A percentile compares a stretch with the other conserved stretches of the same genome.
Evolutionary conservation across 2,113 vertebrate species (phyloP).

Genomic region (Apodemus speciosus): DNA sequence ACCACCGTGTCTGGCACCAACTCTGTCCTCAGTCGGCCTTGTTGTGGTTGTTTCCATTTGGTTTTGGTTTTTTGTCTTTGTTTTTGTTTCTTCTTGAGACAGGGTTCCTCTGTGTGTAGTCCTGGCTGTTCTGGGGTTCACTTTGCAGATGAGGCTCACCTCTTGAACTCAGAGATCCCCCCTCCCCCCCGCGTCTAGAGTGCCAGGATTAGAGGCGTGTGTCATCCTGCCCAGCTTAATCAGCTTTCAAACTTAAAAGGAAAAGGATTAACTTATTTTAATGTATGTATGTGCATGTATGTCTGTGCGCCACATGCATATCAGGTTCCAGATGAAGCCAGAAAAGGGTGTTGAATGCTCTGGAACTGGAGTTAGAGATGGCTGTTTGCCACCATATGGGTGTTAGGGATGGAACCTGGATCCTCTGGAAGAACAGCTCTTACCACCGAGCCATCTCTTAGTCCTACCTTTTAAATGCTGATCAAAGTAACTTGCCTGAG

Average conservation of each 20-base stretch:
- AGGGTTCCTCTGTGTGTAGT: background rate
- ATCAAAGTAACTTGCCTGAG: background rate
- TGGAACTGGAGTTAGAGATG: background rate
- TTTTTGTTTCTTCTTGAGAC: background rate
- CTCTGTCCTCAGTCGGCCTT: background rate
- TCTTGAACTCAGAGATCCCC: background rate
- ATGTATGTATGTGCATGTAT: background rate
- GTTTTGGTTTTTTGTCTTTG: too few relatives aligned
- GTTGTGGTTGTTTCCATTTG: background rate
- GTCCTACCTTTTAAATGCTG: conserved; percentile 22
- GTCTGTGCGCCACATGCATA: background rate
- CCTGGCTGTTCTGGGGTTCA: background rate
- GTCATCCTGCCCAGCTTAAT: background rate
- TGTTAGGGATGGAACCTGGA: background rate
- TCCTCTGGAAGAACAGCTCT: background rate
- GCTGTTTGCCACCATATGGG: background rate
- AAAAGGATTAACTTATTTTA: background rate
- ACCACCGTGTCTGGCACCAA: too few relatives aligned
- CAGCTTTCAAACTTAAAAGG: background rate
- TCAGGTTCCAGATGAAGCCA: background rate
- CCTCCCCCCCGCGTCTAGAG: too few relatives aligned
- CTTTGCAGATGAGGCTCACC: background rate
- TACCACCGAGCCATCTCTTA: background rate
- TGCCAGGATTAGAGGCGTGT: background rate
- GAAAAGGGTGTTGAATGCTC: background rate